Base-by-base conservation (phyloP, 2,113 vertebrate species). In the Noctilio leporinus region DNA sequence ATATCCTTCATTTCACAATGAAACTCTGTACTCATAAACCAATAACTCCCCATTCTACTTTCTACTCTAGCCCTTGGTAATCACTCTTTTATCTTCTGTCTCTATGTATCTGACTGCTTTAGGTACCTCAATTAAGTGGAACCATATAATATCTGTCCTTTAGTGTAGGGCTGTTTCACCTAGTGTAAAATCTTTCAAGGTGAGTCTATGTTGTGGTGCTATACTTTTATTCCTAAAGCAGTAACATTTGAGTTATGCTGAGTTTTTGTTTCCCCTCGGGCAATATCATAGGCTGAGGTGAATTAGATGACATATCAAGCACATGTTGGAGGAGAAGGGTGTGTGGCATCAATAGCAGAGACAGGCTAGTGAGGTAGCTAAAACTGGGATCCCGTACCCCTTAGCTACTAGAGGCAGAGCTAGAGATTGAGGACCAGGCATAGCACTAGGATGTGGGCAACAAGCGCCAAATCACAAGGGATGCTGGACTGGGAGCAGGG, bases 161-260 rank as follows among this genome's bases (percentile, higher is more conserved):
- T 81, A 9, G 12, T 38, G 17, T 45, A 55, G 16, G 33, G 17
- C 20, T 78, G 19, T 77, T 81, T 91, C 26, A 49, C 30, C 65
- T 85, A 91, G 59, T 55, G 67, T 76, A 22, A 49, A 70, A 30
- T 89, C 43, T 92, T 91, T 89, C 59, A 85, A 64, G 43, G 20
- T 53, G 64, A 28, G 67, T 77, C 33, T 43, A n/a, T 47, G 38
- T 89, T 33, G 4, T 86, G n/a, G n/a, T n/a, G 38, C 78, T 89
- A 20, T 70, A 26, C 20, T 83, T 90, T 45, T n/a, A 30, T 43
- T 35, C 12, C 19, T 62, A 64, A 92, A 53, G 19, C 65, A 59
- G 26, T 59, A 28, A 51, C 40, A 84, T n/a, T 82, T 24, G 80
- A 70, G 80, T 82, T 80, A 55, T 78, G 16, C n/a, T 65, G 69